Evolutionary conservation across 1,140 invertebrate species (phyloP).

Genomic region (Cydia fagiglandana): DNA sequence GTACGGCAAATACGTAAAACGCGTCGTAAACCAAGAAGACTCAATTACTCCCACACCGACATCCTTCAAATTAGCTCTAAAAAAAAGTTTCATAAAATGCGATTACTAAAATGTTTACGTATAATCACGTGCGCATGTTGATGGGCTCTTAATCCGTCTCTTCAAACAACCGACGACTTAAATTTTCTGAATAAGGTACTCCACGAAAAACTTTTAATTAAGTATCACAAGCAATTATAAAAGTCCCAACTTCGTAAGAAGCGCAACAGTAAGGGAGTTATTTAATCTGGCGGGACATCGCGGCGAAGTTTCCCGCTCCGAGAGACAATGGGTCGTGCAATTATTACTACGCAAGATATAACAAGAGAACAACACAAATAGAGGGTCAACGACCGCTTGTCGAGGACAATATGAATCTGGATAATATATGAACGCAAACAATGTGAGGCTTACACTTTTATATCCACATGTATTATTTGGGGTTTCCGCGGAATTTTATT

Average conservation of each 20-base stretch:
- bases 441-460: background rate
- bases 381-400: constrained; percentile 7
- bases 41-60: background rate
- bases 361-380: constrained; percentile 25
- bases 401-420: constrained; percentile 2
- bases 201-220: constrained; percentile 25
- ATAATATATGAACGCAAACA: background rate
- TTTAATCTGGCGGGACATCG: constrained; percentile 21
- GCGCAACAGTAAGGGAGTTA: constrained; percentile 23
- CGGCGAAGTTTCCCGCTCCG: constrained; percentile 21
- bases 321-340: constrained; percentile 11
- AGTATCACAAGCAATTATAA: constrained; percentile 25
- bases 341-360: constrained; percentile 22
- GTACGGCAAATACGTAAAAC: constrained; percentile 8
- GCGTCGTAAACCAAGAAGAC: constrained; percentile 7
- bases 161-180: background rate
- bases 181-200: background rate
- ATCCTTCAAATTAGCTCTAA: no score
- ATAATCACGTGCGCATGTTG: no score
- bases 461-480: no score
- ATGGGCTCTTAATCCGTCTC: background rate
- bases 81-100: no score
- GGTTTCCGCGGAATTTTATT: no score
- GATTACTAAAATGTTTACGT: no score
- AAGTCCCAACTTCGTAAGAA: constrained; percentile 24